Conservation (phyloP, 1,140 invertebrate genomes). For the Cepaea nemoralis region DNA sequence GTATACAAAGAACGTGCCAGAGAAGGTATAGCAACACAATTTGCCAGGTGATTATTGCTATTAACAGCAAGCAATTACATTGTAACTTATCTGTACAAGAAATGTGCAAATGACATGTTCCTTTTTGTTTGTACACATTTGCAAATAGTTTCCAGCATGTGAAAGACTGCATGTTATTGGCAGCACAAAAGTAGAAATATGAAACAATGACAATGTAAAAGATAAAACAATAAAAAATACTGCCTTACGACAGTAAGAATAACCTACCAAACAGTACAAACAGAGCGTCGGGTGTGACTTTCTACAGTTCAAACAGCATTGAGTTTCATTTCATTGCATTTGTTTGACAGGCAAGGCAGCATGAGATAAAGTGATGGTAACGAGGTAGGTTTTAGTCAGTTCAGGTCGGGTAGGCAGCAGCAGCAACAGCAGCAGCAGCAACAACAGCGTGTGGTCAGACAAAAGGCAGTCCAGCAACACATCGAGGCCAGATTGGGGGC, state of each 20-base stretch:
- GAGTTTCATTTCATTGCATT: conserved; percentile 2
- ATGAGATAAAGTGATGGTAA: conserved; percentile 37
- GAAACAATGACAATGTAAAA: too few relatives aligned
- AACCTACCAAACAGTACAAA: conserved; percentile 29
- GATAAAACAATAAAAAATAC: too few relatives aligned
- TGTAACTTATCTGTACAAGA: too few relatives aligned
- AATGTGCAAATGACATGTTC: too few relatives aligned
- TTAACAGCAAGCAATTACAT: too few relatives aligned
- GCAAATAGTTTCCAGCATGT: too few relatives aligned
- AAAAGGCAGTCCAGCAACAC: conserved; percentile 37
- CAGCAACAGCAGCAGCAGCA: conserved; percentile 61
- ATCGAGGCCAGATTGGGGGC: conserved; percentile 37
- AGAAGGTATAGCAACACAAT: too few relatives aligned
- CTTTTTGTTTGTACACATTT: too few relatives aligned
- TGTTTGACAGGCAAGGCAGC: conserved; percentile 37
- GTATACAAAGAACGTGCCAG: too few relatives aligned
- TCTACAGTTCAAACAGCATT: background rate
- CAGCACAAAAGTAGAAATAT: too few relatives aligned
- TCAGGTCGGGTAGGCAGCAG: conserved; percentile 57
- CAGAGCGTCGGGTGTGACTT: conserved; percentile 19
- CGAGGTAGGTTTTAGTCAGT: conserved; percentile 22
- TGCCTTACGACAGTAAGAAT: conserved; percentile 2
- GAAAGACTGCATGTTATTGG: too few relatives aligned
- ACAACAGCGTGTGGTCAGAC: conserved; percentile 29
- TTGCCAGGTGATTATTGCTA: too few relatives aligned